Percentiles rank a stretch among this genome's conserved stretches.
phyloP scores from a whole-genome alignment of 2,888 invertebrate genomes.

The Metopia argyrocephala region DNA sequence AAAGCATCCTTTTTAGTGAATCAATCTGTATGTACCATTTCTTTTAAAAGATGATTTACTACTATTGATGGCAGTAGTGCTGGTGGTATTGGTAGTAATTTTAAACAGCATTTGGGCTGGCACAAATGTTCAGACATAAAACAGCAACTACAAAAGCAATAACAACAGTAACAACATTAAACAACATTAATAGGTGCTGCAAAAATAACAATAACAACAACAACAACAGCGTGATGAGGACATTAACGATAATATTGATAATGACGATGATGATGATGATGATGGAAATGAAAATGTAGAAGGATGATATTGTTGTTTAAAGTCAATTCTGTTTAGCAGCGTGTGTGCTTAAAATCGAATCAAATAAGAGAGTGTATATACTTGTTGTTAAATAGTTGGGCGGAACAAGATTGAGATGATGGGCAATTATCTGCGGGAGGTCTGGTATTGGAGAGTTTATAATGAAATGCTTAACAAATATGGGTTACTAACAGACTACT shows the following conservation, averaged over 20 bases:
- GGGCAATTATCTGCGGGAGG: slow-evolving; percentile 78
- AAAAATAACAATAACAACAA: slow-evolving; percentile 25
- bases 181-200: slow-evolving; percentile 10
- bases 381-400: slow-evolving; percentile 76
- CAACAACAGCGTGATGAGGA: slow-evolving; percentile 26
- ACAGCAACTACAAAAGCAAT: slow-evolving; percentile 12
- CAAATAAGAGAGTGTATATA: slow-evolving; percentile 57
- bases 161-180: slow-evolving; percentile 22
- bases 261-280: slow-evolving; percentile 23
- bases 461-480: slow-evolving; percentile 57
- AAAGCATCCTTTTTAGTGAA: slow-evolving; percentile 43
- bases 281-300: slow-evolving; percentile 24
- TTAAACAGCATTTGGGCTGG: slow-evolving; percentile 56
- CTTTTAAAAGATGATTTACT: slow-evolving; percentile 30
- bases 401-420: slow-evolving; percentile 78
- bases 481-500: slow-evolving; percentile 53
- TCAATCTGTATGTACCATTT: slow-evolving; percentile 25
- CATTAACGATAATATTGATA: slow-evolving; percentile 34
- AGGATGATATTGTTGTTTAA: too few species aligned
- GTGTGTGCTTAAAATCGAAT: slow-evolving; percentile 54
- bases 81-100: slow-evolving; percentile 53
- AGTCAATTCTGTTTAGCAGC: too few species aligned
- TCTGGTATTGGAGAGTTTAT: slow-evolving; percentile 67
- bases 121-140: slow-evolving; percentile 51
- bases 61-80: neutral